Conservation (phyloP, 1,140 invertebrate species). For the Solenopsis invicta region DNA sequence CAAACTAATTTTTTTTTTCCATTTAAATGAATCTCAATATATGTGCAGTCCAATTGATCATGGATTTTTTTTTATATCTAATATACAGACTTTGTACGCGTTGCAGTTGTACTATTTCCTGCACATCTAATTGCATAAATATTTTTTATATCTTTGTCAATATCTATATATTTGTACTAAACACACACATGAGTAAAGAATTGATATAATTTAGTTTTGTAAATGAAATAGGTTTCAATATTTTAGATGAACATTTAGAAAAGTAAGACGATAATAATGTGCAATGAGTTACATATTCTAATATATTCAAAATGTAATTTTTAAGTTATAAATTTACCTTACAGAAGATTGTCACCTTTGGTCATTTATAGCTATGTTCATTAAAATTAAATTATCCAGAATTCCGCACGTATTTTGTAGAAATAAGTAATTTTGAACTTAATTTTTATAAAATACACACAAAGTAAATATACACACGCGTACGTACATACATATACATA, state of each 20-base stretch:
- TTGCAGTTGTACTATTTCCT: background rate
- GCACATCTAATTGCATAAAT: background rate
- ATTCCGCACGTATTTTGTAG: background rate
- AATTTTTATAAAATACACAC: conserved; percentile 21
- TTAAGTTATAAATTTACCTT: conserved; percentile 1
- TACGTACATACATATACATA: background rate
- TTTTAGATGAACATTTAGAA: background rate
- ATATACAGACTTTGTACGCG: conserved; percentile 2
- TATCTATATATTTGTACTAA: conserved; percentile 14
- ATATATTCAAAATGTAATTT: conserved; percentile 4
- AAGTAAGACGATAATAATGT: conserved; percentile 31
- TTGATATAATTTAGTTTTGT: conserved; percentile 44
- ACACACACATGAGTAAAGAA: conserved; percentile 20
- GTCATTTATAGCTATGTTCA: conserved; percentile 43
- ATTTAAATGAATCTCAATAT: background rate
- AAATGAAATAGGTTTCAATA: conserved; percentile 14
- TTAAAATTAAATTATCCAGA: conserved; percentile 38
- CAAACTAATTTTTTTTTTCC: background rate
- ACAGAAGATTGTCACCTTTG: conserved; percentile 64
- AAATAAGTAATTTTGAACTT: conserved; percentile 11
- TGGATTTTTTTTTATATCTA: background rate
- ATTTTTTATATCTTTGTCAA: conserved; percentile 6
- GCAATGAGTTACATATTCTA: background rate
- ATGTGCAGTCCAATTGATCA: background rate
- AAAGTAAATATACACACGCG: background rate